phyloP scores from a whole-genome alignment of 2,113 vertebrate species.

The Pontoporia blainvillei region DNA sequence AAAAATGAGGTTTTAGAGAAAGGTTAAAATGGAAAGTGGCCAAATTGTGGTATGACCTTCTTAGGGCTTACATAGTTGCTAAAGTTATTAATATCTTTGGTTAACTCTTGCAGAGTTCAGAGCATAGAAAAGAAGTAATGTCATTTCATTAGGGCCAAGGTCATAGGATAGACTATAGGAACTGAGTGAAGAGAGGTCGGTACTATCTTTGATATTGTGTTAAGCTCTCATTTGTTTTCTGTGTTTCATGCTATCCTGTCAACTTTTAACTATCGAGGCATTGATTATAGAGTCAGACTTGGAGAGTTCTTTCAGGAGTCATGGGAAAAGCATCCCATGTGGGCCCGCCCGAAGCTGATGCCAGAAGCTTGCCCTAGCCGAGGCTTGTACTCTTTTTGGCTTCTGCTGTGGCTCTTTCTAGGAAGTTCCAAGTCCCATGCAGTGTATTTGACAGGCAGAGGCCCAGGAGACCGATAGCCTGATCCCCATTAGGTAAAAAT shows the following conservation, averaged over 20 bases:
- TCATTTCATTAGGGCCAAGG: background rate
- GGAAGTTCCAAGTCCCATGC: background rate
- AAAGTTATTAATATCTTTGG: background rate
- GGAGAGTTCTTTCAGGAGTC: background rate
- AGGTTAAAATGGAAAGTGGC: conserved; percentile 7
- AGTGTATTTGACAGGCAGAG: background rate
- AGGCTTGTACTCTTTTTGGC: background rate
- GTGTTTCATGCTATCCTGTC: background rate
- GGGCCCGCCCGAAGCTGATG: background rate
- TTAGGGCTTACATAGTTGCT: background rate
- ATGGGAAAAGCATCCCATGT: background rate
- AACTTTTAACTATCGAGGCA: background rate
- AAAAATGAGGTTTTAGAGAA: conserved; percentile 7
- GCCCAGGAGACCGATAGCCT: background rate
- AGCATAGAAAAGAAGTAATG: background rate
- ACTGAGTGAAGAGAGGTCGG: background rate
- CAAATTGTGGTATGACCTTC: background rate
- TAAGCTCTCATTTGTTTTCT: background rate
- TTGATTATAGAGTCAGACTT: background rate
- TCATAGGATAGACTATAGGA: background rate
- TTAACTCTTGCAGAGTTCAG: background rate
- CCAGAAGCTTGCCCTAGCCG: background rate
- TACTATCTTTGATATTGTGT: background rate
- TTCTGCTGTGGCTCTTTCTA: background rate
- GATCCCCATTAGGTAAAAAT: background rate